These are phyloP conservation scores for human DNA, from an alignment of 2,113 vertebrate genomes.

Conservation along the genomic window GRCh38 chr18:50759001-50759500, in stretches of 20 bases:
- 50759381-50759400: background rate
- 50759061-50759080: background rate
- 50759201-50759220: background rate
- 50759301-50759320: background rate
- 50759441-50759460: background rate
- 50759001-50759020: background rate
- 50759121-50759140: background rate
- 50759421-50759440: background rate
- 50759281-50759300: background rate
- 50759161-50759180: background rate
- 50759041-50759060: background rate
- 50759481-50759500: background rate
- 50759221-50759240: conserved; percentile 6
- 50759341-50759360: background rate
- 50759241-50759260: background rate
- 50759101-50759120: background rate
- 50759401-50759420: background rate
- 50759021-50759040: background rate
- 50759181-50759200: background rate
- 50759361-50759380: background rate
- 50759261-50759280: background rate
- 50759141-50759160: background rate
- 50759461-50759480: background rate
- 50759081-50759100: background rate
- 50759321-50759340: background rate